Conservation (phyloP, 2,797 vertebrate genomes). For the Acropternis orthonyx region DNA sequence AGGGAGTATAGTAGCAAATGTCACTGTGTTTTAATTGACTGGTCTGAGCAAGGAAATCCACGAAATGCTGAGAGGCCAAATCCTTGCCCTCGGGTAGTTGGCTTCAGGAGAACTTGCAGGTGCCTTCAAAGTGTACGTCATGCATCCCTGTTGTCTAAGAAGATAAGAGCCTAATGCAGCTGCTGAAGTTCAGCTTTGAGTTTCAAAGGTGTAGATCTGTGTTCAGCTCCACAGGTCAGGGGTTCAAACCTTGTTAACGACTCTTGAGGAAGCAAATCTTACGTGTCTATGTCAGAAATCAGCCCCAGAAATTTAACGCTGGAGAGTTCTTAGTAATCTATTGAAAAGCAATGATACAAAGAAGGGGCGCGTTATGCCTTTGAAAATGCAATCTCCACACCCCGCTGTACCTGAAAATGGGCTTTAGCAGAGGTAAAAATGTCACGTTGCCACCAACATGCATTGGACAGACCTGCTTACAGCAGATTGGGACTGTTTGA, state of each 20-base stretch:
- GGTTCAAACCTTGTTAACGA: slow-evolving; percentile 52
- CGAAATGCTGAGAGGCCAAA: slow-evolving; percentile 49
- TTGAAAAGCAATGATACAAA: slow-evolving; percentile 10
- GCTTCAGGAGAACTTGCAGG: slow-evolving; percentile 44
- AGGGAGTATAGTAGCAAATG: neutral
- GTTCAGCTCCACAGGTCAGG: slow-evolving; percentile 43
- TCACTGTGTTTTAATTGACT: slow-evolving; percentile 56
- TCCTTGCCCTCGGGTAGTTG: slow-evolving; percentile 29
- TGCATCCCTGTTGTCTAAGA: slow-evolving; percentile 49
- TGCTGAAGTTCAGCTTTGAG: slow-evolving; percentile 52
- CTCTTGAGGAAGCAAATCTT: slow-evolving; percentile 11
- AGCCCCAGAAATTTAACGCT: slow-evolving; percentile 6
- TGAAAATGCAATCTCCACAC: neutral
- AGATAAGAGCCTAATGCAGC: slow-evolving; percentile 46
- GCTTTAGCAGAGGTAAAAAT: neutral
- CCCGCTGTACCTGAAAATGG: slow-evolving; percentile 24
- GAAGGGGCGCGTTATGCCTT: neutral
- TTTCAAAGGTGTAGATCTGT: slow-evolving; percentile 23
- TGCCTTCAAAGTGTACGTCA: slow-evolving; percentile 24
- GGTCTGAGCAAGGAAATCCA: slow-evolving; percentile 25
- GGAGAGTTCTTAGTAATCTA: neutral
- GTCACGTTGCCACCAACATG: neutral
- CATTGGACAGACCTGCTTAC: neutral
- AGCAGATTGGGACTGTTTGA: neutral
- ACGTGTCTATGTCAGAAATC: neutral